Percentiles rank a stretch among this genome's conserved stretches.
These are phyloP conservation scores for Yponomeuta sedellus DNA, from an alignment of 2,888 invertebrate genomes.

Conservation along the genomic window DNA sequence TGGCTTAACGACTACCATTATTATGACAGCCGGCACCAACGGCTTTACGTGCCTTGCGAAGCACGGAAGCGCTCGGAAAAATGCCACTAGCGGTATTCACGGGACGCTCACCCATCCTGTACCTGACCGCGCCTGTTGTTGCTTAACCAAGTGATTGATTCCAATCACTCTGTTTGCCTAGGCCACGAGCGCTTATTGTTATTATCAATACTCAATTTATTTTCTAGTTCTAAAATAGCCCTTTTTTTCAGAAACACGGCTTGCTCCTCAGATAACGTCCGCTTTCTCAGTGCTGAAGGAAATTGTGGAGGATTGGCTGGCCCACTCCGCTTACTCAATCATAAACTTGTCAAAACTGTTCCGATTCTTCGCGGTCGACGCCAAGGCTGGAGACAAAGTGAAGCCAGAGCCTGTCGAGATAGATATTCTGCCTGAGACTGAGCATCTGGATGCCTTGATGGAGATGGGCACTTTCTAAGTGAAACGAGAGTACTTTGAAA, in stretches of 20 bases:
- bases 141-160: too few relatives aligned
- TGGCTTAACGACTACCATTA: too few relatives aligned
- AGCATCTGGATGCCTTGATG: conserved; percentile 65
- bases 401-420: conserved; percentile 56
- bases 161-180: neutral
- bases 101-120: too few relatives aligned
- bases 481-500: neutral
- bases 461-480: conserved; percentile 57
- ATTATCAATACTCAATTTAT: too few relatives aligned
- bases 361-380: conserved; percentile 58
- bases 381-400: conserved; percentile 39
- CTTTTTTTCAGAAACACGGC: conserved; percentile 60
- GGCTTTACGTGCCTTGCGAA: too few relatives aligned
- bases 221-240: too few relatives aligned
- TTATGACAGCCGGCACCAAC: too few relatives aligned
- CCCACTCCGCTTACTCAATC: conserved; percentile 81
- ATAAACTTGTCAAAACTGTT: conserved; percentile 79
- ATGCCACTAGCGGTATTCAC: too few relatives aligned
- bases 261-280: conserved; percentile 65
- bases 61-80: too few relatives aligned
- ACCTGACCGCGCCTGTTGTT: too few relatives aligned
- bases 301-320: conserved; percentile 80
- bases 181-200: too few relatives aligned
- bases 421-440: conserved; percentile 64
- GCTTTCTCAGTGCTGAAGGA: conserved; percentile 81